Evolutionary conservation across 1,140 invertebrate genomes (phyloP).

Genomic region (Bombus ignitus): DNA sequence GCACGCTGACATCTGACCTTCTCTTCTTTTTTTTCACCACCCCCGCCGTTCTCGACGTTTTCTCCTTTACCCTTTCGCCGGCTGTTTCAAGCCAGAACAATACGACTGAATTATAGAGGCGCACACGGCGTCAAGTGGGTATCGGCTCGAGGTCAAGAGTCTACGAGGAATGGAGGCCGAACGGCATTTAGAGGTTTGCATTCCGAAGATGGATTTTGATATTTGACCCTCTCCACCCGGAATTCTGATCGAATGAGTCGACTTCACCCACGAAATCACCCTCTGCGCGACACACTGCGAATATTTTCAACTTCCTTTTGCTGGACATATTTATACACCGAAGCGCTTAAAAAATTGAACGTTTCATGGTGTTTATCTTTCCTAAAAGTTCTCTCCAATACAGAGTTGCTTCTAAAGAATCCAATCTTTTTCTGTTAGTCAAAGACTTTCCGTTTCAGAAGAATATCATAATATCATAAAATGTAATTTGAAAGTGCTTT

Average conservation of each 20-base stretch:
- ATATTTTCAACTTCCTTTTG: neutral
- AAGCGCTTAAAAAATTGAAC: neutral
- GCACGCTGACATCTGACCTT: constrained; percentile 68
- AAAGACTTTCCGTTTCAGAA: too few relatives aligned
- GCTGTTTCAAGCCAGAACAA: constrained; percentile 63
- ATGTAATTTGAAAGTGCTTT: too few relatives aligned
- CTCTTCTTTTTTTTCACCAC: constrained; percentile 12
- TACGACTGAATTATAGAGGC: constrained; percentile 74
- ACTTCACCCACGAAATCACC: constrained; percentile 3
- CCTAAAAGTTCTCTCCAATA: neutral
- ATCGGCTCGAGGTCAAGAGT: constrained; percentile 74
- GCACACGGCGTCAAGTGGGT: constrained; percentile 58
- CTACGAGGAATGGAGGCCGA: constrained; percentile 66
- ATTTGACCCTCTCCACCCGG: constrained; percentile 37
- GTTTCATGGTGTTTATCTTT: too few relatives aligned
- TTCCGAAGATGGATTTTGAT: constrained; percentile 44
- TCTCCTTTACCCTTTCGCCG: constrained; percentile 14
- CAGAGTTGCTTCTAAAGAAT: too few relatives aligned
- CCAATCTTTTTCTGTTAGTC: too few relatives aligned
- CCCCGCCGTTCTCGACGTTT: neutral
- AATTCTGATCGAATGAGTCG: constrained; percentile 38
- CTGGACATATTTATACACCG: neutral
- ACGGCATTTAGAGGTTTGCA: constrained; percentile 51
- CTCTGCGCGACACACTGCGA: neutral
- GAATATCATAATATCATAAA: too few relatives aligned